Evolutionary conservation across 2,113 vertebrate species (phyloP).

Genomic region (Sula dactylatra): DNA sequence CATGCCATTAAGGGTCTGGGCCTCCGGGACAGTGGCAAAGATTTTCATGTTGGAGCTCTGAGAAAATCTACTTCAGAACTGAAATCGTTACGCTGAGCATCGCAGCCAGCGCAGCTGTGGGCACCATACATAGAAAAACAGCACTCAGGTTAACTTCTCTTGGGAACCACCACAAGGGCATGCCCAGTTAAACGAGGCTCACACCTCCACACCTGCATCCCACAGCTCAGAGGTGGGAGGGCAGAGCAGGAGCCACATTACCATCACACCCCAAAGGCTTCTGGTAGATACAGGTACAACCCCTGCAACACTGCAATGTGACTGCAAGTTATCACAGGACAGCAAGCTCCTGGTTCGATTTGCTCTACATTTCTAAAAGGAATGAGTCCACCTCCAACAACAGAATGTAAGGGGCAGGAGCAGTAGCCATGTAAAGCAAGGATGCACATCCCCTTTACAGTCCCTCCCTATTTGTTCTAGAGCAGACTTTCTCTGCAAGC

Average conservation of each 20-base stretch:
- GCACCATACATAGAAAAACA: accelerated
- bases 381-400: not conserved
- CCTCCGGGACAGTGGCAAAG: not conserved
- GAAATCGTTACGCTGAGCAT: not conserved
- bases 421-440: not conserved
- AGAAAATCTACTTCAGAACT: not conserved
- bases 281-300: accelerated
- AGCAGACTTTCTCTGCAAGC: not conserved
- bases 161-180: not conserved
- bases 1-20: not conserved
- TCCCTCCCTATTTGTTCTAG: not conserved
- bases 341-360: too few relatives aligned
- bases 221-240: not conserved
- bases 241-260: not conserved
- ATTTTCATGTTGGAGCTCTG: not conserved
- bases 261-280: too few relatives aligned
- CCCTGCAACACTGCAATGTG: accelerated
- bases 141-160: accelerated
- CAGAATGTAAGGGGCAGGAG: not conserved
- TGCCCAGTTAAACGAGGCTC: not conserved
- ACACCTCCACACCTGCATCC: not conserved
- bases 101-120: not conserved
- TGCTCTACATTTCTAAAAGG: accelerated
- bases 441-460: not conserved
- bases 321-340: accelerated